Conservation (phyloP, 2,888 invertebrate genomes). For the Thera obeliscata region DNA sequence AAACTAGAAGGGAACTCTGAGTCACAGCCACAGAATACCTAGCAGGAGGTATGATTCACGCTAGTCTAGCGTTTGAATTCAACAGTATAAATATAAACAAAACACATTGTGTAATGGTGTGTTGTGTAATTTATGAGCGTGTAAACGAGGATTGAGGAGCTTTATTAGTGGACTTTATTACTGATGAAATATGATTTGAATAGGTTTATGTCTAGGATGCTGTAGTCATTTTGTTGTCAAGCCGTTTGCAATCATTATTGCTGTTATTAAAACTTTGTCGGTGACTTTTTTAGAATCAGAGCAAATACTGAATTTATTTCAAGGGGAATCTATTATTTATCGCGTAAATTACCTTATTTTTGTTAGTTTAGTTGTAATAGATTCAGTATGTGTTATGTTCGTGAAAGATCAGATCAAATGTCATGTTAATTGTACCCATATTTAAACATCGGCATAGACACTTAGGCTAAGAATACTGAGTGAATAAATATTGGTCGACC, state of each 20-base stretch:
- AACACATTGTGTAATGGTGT: slow-evolving; percentile 39
- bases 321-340: no score
- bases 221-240: not conserved
- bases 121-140: slow-evolving; percentile 28
- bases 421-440: no score
- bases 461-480: no score
- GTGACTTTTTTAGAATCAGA: no score
- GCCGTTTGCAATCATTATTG: not conserved
- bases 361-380: no score
- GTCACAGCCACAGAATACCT: slow-evolving; percentile 30
- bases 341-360: no score
- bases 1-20: slow-evolving; percentile 50
- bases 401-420: no score
- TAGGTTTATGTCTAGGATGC: slow-evolving; percentile 7
- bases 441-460: no score
- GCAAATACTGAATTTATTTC: no score
- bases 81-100: slow-evolving; percentile 27
- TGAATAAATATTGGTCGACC: no score
- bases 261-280: no score
- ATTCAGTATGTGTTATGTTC: no score
- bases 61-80: slow-evolving; percentile 38
- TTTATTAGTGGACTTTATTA: slow-evolving; percentile 31
- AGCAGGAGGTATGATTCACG: slow-evolving; percentile 36
- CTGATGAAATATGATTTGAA: slow-evolving; percentile 21
- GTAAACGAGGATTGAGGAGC: slow-evolving; percentile 19